Base-by-base conservation (phyloP, 2,113 vertebrate species). In the Geothlypis trichas region DNA sequence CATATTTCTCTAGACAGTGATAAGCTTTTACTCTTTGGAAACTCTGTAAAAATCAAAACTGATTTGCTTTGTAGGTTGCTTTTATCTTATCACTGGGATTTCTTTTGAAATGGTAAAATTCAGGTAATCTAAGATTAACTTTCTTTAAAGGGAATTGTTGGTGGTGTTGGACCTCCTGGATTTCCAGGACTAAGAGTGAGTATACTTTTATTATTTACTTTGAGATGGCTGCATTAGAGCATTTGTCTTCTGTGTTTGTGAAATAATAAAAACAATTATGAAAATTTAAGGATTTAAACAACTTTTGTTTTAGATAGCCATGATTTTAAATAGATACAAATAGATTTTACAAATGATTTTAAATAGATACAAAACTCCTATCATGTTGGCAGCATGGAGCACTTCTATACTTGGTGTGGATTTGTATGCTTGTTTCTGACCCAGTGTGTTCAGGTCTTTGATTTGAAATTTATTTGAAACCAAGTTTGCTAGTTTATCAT, bases 181-280 rank as follows among this genome's bases (percentile, higher is more conserved):
- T 99, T 99, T 97, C 99, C 99, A 85, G 99, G 99, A 42, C 97
- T 99, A 69, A 98, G 98, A 98, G 99, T 99, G 94, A 99, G 99
- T 99, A 91, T 59, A 17, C 14, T 33, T 87, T 74, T 83, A 39
- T 84, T 78, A 65, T 2, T 79, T 72, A 42, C 33, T 89, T 84
- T 90, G 30, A 21, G 82, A 46, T 13, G 46, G 10, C 44, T 89
- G 76, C 30, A 63, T 65, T 84, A 19, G 23, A 33, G 28, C 37
- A 46, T 79, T 95, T 95, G 18, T 62, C 49, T 47, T 68, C 28
- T 58, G 7, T 72, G 6, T 76, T 77, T 76, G 30, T 79, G 23
- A 82, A 72, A 80, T 52, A 69, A 51, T 33, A 46, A 83, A 86
- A 81, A 5, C 5, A 54, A 58, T 41, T 58, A n/a, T 2, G 15